A percentile compares a stretch with the other conserved stretches of the same genome.
Evolutionary conservation across 2,888 invertebrate species (phyloP).

Genomic region (Hydraecia micacea): DNA sequence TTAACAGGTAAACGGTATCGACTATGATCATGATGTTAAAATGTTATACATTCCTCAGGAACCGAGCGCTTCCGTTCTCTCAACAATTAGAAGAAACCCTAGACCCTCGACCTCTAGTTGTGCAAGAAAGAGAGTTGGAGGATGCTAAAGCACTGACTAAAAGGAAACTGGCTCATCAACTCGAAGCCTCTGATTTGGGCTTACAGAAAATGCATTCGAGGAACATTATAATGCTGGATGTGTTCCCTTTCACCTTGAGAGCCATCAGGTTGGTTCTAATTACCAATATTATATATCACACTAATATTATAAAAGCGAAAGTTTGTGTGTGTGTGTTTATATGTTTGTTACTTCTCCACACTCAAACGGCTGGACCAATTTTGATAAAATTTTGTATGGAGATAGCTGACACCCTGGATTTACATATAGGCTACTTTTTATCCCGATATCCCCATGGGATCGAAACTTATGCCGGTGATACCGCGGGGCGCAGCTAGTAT

Average conservation of each 20-base stretch:
- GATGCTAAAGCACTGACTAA: slow-evolving; percentile 91
- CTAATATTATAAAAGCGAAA: too few relatives aligned
- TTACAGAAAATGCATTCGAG: slow-evolving; percentile 91
- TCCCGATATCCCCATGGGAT: too few relatives aligned
- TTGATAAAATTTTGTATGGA: too few relatives aligned
- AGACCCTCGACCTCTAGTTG: slow-evolving; percentile 92
- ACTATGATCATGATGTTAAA: neutral
- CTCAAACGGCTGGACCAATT: too few relatives aligned
- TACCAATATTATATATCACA: neutral
- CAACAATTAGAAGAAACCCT: slow-evolving; percentile 92
- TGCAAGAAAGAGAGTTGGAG: slow-evolving; percentile 91
- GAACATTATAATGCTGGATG: slow-evolving; percentile 92
- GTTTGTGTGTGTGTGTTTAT: too few relatives aligned
- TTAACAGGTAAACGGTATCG: neutral
- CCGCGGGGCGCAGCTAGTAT: too few relatives aligned
- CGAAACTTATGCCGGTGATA: too few relatives aligned
- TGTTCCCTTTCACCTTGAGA: slow-evolving; percentile 91
- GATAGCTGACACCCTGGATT: too few relatives aligned
- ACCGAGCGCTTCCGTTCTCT: slow-evolving; percentile 90
- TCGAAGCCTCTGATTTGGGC: slow-evolving; percentile 92
- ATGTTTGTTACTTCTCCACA: too few relatives aligned
- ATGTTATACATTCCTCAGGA: slow-evolving; percentile 77
- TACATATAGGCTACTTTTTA: too few relatives aligned
- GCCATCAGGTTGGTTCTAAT: slow-evolving; percentile 87
- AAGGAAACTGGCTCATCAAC: slow-evolving; percentile 92